Base-by-base conservation (phyloP, 2,888 invertebrate genomes). In the Operophtera brumata region DNA sequence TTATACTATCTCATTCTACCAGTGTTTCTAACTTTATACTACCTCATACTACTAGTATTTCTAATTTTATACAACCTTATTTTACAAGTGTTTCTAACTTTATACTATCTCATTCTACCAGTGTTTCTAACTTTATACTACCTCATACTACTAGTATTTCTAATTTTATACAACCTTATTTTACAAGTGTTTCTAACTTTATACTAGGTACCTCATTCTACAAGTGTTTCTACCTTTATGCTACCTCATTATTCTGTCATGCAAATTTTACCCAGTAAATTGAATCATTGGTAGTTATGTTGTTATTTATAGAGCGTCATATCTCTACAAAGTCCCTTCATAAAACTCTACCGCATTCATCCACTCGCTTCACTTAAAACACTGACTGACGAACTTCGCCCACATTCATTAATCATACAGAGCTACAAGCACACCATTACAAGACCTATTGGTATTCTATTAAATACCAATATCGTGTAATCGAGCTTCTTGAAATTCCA, bases 281-380 rank as follows among this genome's bases (percentile, higher is more conserved):
- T 51, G 34, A 34, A 52, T 52, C 46, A 52, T 47, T 36, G 46
- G 36, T 12, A 46, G 42, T 32, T 35, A 52, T 35, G 25, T 46
- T 30, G 34, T 46, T 12, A 46, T 14, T 35, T 34, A 39, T 39
- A 52, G 28, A 37, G 30, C 43, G 14, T 37, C 43, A 47, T 35
- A 35, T 40, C 37, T 14, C 20, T 36, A 10, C 14, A 30, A n/a
- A 30, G 13, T 30, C 32, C 46, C 39, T 37, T 41, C 13, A 42
- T 55, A 46, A 36, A 46, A 46, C 20, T 48, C 13, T 28, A 40
- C 42, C 40, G 9, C 51, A 43, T 55, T 52, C 47, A 49, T 51
- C 41, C 44, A 49, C 55, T 60, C 58, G 48, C 56, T 57, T 57
- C 58, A 42, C 36, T 49, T 57, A 42, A 40, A 46, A 45, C 46